Percentiles rank a stretch among this genome's conserved stretches.
Evolutionary conservation across 2,888 invertebrate species (phyloP).

Genomic region (Monochamus alternatus): DNA sequence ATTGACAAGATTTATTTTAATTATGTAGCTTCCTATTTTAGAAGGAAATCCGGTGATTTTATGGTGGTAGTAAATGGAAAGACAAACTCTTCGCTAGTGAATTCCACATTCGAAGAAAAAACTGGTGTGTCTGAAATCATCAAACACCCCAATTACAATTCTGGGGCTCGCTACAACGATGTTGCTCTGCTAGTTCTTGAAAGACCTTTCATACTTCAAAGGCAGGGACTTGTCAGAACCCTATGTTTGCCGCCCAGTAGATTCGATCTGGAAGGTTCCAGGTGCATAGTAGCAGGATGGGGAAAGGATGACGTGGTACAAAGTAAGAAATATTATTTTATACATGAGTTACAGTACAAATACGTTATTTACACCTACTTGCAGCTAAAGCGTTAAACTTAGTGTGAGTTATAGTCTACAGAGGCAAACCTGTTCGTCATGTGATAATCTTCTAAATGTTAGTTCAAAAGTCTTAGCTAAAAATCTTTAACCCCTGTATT

Average conservation of each 20-base stretch:
- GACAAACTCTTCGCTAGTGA: slow-evolving; percentile 79
- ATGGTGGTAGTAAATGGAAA: slow-evolving; percentile 84
- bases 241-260: slow-evolving; percentile 78
- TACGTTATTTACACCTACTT: no score
- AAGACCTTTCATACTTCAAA: slow-evolving; percentile 70
- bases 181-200: slow-evolving; percentile 78
- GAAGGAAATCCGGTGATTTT: slow-evolving; percentile 42
- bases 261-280: slow-evolving; percentile 70
- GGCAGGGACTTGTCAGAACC: slow-evolving; percentile 78
- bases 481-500: no score
- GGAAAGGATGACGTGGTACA: slow-evolving; percentile 62
- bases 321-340: slow-evolving; percentile 33
- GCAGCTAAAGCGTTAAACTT: no score
- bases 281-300: slow-evolving; percentile 84
- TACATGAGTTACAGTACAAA: no score
- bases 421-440: no score
- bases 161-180: slow-evolving; percentile 78
- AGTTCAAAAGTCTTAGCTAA: no score
- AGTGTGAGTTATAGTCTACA: no score
- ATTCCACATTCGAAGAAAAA: slow-evolving; percentile 75
- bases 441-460: no score
- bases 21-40: slow-evolving; percentile 21
- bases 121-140: slow-evolving; percentile 71
- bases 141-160: slow-evolving; percentile 73
- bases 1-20: background rate